Evolutionary conservation across 2,797 vertebrate genomes (phyloP), one percentile per base, ranked within the genome.

Genomic region (Rhinoraja longicauda): DNA sequence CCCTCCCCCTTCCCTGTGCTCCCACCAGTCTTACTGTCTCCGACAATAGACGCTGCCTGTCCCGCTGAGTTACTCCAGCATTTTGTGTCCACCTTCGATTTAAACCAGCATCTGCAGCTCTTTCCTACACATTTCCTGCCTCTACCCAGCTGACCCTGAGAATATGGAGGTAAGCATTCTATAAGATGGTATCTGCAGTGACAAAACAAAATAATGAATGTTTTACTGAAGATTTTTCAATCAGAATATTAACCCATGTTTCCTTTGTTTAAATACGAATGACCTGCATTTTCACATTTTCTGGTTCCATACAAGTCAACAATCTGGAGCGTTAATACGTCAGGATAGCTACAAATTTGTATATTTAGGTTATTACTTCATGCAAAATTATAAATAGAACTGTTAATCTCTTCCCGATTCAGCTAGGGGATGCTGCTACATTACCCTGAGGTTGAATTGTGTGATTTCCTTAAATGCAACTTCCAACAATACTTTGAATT

Each of bases 231-330:
- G 93, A 93, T 0, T 82, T 67, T n/a, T 57, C 45, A 57, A 82
- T 82, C 79, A 57, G 53, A 82, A 26, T 45, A 53, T 57, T 57
- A 57, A 57, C 3, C 62, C 93, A 59, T 82, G 93, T 93, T 93
- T 81, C 24, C 39, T 53, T 53, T 19, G 53, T 53, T 29, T 21
- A 53, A 10, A 24, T 24, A 53, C 8, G 12, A 53, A 24, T 26
- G 21, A 81, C 19, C 19, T 10, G 39, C 7, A 82, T 82, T 82
- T 82, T 45, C 3, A 82, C 45, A 82, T 24, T 53, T 81, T 26
- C 39, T 82, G 24, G 8, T 39, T 53, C 21, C 53, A 81, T 21
- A 57, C 4, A 53, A 82, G 24, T 36, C 21, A 53, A 4, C 53
- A 29, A 29, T 29, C 53, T 82, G 7, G 79, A 82, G 36, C n/a